These are phyloP conservation scores for Drosophila asahinai DNA, from an alignment of 1,140 invertebrate genomes.

Conservation along the genomic window DNA sequence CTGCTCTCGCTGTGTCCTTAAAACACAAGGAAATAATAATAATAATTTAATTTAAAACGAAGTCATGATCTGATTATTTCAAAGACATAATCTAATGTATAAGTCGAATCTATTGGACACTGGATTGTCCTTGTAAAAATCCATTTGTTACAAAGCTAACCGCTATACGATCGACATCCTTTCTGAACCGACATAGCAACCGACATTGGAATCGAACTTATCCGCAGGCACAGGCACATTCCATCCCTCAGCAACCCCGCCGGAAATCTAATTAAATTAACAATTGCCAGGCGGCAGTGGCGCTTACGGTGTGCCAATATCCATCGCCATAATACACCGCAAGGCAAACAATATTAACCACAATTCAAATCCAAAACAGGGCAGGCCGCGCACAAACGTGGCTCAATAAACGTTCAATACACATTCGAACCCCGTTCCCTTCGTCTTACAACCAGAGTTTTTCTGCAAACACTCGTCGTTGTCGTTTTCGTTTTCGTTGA, in stretches of 20 bases:
- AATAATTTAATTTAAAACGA: too few species aligned
- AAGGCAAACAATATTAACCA: constrained; percentile 62
- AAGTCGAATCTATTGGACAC: not conserved
- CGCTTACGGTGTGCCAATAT: constrained; percentile 24
- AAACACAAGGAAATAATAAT: too few species aligned
- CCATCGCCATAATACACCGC: constrained; percentile 18
- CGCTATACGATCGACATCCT: not conserved
- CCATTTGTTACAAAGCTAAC: not conserved
- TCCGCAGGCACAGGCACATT: constrained; percentile 2
- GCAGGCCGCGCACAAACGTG: constrained; percentile 41
- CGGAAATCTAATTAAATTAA: constrained; percentile 66
- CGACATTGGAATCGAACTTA: not conserved
- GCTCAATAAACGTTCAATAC: constrained; percentile 69
- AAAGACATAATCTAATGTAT: too few species aligned
- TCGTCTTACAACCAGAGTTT: constrained; percentile 16
- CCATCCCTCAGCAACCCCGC: not conserved
- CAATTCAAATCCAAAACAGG: constrained; percentile 55
- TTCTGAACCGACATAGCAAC: not conserved
- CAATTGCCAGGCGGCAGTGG: constrained; percentile 36
- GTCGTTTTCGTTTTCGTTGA: constrained; percentile 8
- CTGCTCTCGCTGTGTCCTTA: too few species aligned
- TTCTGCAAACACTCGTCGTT: constrained; percentile 47
- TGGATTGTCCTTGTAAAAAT: constrained; percentile 23
- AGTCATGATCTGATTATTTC: too few species aligned
- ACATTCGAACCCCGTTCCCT: not conserved